Conservation (phyloP, 2,797 vertebrate species). For the Chaunax sp. region DNA sequence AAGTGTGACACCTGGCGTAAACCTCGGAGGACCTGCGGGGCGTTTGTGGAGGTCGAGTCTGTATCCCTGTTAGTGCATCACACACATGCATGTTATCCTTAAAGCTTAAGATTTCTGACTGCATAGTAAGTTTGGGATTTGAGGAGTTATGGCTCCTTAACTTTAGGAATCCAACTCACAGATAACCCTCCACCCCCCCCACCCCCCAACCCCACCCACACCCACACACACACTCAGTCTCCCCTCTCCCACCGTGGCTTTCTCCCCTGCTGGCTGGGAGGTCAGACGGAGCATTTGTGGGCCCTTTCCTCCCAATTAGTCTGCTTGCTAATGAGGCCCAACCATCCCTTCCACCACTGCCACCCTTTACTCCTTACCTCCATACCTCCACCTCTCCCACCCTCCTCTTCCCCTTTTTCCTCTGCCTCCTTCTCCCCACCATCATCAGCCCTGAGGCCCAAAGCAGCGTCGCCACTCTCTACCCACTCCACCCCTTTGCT, state of each 20-base stretch:
- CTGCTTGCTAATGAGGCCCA: conserved; percentile 82
- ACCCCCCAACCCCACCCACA: conserved; percentile 12
- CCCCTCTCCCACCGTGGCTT: conserved; percentile 35
- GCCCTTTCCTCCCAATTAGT: conserved; percentile 85
- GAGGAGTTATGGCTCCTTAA: conserved; percentile 49
- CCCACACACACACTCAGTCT: conserved; percentile 13
- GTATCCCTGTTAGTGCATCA: conserved; percentile 26
- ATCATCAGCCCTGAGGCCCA: conserved; percentile 53
- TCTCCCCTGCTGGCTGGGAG: conserved; percentile 80
- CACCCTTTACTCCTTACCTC: conserved; percentile 63
- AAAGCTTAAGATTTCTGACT: conserved; percentile 13
- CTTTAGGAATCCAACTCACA: conserved; percentile 55
- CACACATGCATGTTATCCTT: conserved; percentile 19
- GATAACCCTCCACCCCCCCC: conserved; percentile 15
- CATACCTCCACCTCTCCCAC: conserved; percentile 44
- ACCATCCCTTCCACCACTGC: conserved; percentile 61
- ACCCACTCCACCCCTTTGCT: conserved; percentile 51
- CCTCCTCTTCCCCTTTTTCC: conserved; percentile 3
- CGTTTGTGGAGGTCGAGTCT: conserved; percentile 15
- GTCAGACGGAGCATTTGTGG: conserved; percentile 84
- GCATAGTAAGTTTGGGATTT: conserved; percentile 43
- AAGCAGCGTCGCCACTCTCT: conserved; percentile 39
- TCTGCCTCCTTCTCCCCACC: background rate
- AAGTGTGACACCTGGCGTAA: conserved; percentile 81
- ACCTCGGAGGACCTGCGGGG: conserved; percentile 61